Evolutionary conservation across 2,113 vertebrate genomes (phyloP).

Genomic region (Aythya baeri): DNA sequence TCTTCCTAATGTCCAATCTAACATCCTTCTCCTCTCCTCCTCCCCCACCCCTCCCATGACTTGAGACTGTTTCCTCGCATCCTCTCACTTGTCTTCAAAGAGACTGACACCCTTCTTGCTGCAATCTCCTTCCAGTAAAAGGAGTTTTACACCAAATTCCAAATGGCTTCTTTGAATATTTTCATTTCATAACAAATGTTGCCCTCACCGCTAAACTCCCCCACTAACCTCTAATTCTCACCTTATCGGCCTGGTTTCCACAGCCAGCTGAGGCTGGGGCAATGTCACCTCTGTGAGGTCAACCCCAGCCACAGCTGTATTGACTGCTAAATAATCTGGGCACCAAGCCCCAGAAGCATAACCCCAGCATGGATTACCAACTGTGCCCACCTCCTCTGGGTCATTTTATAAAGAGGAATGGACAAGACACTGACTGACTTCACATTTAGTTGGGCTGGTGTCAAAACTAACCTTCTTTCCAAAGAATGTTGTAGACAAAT

Average conservation of each 20-base stretch:
- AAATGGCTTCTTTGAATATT: background rate
- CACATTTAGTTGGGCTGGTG: background rate
- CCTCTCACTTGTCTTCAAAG: background rate
- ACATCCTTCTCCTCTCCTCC: no score
- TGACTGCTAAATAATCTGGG: background rate
- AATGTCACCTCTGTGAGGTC: background rate
- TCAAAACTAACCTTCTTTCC: background rate
- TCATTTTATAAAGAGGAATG: accelerated
- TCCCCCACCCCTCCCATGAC: background rate
- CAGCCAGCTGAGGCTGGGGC: background rate
- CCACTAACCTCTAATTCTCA: background rate
- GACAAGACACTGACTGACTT: background rate
- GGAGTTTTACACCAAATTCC: background rate
- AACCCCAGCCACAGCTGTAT: accelerated
- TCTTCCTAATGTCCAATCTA: background rate
- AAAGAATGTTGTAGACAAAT: background rate
- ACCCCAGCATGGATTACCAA: background rate
- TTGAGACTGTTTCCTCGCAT: background rate
- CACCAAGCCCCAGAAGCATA: background rate
- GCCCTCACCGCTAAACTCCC: background rate
- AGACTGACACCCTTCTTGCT: background rate
- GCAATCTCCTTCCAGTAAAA: background rate
- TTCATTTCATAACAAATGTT: background rate
- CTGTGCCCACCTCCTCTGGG: background rate
- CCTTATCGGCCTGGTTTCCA: background rate